Evolutionary conservation across 2,888 invertebrate species (phyloP).

Genomic region (Ectemnius continuus): DNA sequence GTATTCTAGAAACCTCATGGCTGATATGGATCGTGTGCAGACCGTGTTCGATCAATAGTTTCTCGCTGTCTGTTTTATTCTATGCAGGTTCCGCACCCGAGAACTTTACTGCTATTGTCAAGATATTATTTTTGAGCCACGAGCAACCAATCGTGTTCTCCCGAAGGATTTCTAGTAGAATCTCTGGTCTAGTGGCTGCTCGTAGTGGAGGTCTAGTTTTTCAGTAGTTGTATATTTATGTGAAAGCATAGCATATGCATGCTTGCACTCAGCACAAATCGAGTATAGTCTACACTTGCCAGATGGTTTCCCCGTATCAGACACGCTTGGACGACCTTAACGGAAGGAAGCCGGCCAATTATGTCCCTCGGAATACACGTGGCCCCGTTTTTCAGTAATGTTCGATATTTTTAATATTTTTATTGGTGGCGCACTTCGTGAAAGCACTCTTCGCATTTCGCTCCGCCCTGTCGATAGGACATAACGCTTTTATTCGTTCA

Average conservation of each 20-base stretch:
- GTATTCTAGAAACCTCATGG: conserved; percentile 29
- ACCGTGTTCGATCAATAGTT: conserved; percentile 35
- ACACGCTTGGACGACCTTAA: conserved; percentile 45
- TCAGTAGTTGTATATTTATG: too few relatives aligned
- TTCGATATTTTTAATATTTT: not conserved
- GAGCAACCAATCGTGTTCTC: too few relatives aligned
- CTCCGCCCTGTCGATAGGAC: too few relatives aligned
- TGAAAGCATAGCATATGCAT: not conserved
- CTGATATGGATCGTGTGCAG: conserved; percentile 36
- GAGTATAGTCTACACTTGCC: conserved; percentile 40
- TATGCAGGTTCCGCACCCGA: too few relatives aligned
- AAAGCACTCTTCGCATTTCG: too few relatives aligned
- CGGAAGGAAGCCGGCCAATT: conserved; percentile 60
- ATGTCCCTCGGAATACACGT: conserved; percentile 32
- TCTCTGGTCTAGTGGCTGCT: too few relatives aligned
- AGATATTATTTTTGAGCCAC: too few relatives aligned
- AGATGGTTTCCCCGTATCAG: conserved; percentile 48
- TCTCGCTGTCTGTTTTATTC: conserved; percentile 19
- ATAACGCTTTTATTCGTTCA: too few relatives aligned
- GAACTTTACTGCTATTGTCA: too few relatives aligned
- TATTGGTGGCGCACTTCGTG: not conserved
- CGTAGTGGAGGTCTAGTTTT: too few relatives aligned
- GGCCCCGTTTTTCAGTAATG: conserved; percentile 17
- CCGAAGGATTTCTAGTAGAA: too few relatives aligned
- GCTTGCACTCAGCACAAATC: conserved; percentile 29